Conservation (phyloP, 2,888 invertebrate genomes). For the Neoscelio sp. region DNA sequence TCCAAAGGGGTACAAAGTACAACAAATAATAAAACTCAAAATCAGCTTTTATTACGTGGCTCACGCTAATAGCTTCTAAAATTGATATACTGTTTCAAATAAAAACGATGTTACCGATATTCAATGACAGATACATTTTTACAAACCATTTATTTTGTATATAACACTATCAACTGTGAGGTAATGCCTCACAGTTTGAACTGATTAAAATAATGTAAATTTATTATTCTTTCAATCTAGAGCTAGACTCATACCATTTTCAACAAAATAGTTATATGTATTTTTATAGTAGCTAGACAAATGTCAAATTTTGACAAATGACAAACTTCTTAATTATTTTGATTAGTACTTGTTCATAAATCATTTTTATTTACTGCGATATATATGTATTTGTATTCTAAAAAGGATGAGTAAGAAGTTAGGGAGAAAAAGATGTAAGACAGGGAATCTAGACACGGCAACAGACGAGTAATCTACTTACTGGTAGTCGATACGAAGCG, state of each 20-base stretch:
- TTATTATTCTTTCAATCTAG: too few species aligned
- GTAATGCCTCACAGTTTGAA: too few species aligned
- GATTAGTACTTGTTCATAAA: conserved; percentile 13
- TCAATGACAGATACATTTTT: too few species aligned
- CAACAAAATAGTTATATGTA: too few species aligned
- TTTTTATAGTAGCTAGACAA: too few species aligned
- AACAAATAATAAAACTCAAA: conserved; percentile 21
- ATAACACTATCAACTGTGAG: too few species aligned
- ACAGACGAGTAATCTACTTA: conserved; percentile 76
- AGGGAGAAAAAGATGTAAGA: conserved; percentile 53
- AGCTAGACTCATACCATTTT: too few species aligned
- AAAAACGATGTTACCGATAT: too few species aligned
- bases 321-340: too few species aligned
- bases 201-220: too few species aligned
- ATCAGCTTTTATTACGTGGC: conserved; percentile 11
- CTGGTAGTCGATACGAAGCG: conserved; percentile 67
- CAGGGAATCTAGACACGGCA: conserved; percentile 59
- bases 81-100: conserved; percentile 1
- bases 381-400: conserved; percentile 35
- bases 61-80: conserved; percentile 3
- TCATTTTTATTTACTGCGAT: conserved; percentile 13
- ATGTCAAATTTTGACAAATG: too few species aligned
- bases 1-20: conserved; percentile 6
- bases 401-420: conserved; percentile 25
- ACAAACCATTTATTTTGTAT: too few species aligned